Evolutionary conservation across 2,797 vertebrate species (phyloP).

Genomic region (Apodemus agrarius): DNA sequence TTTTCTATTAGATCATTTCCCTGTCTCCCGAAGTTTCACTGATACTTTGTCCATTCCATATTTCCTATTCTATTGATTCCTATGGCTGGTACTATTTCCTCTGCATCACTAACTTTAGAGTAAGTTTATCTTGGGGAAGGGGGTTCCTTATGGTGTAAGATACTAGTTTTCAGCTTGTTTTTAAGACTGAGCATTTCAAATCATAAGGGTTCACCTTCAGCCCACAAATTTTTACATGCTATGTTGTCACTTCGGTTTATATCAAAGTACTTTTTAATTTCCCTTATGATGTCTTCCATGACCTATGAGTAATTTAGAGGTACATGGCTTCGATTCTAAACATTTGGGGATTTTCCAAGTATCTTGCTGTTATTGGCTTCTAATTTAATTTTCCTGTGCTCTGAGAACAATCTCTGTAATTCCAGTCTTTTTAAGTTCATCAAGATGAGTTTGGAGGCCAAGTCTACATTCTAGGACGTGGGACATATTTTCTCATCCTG

Average conservation of each 20-base stretch:
- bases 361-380: conserved; percentile 52
- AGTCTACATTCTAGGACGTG: not conserved
- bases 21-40: not conserved
- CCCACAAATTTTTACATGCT: not conserved
- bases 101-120: conserved; percentile 10
- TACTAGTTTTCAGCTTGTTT: conserved; percentile 11
- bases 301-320: conserved; percentile 44
- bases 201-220: conserved; percentile 21
- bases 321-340: conserved; percentile 50
- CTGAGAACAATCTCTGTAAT: conserved; percentile 40
- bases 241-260: conserved; percentile 45
- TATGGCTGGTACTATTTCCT: conserved; percentile 27
- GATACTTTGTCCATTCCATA: not conserved
- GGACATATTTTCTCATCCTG: conserved; percentile 5
- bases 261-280: conserved; percentile 65
- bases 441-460: conserved; percentile 42
- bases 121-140: not conserved
- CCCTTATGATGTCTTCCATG: conserved; percentile 5
- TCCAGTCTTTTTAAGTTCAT: conserved; percentile 47
- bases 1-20: conserved; percentile 13
- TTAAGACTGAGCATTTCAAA: not conserved
- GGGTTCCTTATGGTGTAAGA: not conserved
- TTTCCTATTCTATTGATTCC: conserved; percentile 24
- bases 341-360: conserved; percentile 59
- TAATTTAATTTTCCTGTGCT: conserved; percentile 52